Conservation (phyloP, 1,140 invertebrate genomes). For the Globodera ellingtonae region DNA sequence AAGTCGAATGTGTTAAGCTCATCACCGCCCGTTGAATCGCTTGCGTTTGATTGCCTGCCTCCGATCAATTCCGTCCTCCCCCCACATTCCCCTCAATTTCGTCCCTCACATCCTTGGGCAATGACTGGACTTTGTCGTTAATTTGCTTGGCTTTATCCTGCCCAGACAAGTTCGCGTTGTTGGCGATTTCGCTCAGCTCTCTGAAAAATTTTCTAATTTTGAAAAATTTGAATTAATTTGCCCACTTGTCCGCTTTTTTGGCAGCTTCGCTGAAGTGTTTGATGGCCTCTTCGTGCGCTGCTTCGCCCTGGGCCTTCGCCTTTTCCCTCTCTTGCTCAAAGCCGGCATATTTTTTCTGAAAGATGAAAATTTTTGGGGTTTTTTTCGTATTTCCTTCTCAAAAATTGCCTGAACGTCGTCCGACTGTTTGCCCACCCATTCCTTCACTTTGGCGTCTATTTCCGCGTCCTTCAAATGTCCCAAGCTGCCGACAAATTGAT, state of each 20-base stretch:
- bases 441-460: constrained; percentile 23
- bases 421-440: constrained; percentile 21
- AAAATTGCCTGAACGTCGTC: constrained; percentile 15
- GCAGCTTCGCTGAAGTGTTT: constrained; percentile 12
- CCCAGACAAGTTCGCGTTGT: constrained; percentile 4
- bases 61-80: neutral
- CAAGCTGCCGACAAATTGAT: constrained; percentile 4
- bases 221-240: neutral
- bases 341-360: constrained; percentile 16
- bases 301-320: constrained; percentile 11
- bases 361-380: neutral
- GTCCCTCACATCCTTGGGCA: constrained; percentile 10
- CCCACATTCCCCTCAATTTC: constrained; percentile 13
- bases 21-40: too few relatives aligned
- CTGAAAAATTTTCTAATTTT: neutral
- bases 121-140: neutral
- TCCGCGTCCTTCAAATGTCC: constrained; percentile 6
- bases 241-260: constrained; percentile 14
- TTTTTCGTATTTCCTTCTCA: neutral
- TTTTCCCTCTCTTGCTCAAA: constrained; percentile 19
- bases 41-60: neutral
- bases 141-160: constrained; percentile 22
- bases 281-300: constrained; percentile 21
- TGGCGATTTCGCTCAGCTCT: constrained; percentile 19
- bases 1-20: too few relatives aligned